These are phyloP conservation scores for Lumbricus terrestris DNA, from an alignment of 2,888 invertebrate species.

Conservation along the genomic window DNA sequence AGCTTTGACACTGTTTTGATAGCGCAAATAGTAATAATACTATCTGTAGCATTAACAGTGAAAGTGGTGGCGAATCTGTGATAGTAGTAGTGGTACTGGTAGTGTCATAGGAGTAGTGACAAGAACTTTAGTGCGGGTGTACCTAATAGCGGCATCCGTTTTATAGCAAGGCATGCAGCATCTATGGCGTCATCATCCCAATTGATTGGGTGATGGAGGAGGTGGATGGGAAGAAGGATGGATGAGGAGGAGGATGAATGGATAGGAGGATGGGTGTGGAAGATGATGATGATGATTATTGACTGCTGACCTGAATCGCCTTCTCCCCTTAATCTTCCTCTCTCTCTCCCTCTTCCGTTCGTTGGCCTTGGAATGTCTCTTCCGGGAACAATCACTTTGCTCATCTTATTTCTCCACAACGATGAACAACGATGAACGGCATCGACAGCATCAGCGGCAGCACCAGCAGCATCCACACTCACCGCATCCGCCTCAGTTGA, in stretches of 20 bases:
- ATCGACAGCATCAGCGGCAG: background rate
- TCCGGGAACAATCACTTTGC: slow-evolving; percentile 8
- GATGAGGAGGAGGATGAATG: too few species aligned
- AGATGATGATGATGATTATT: background rate
- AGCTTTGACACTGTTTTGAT: background rate
- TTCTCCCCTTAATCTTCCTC: background rate
- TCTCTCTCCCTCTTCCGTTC: slow-evolving; percentile 4
- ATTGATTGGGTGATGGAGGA: background rate
- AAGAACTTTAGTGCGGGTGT: background rate
- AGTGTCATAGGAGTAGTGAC: background rate
- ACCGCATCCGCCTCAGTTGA: too few species aligned
- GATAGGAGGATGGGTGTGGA: too few species aligned
- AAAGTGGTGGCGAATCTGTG: too few species aligned
- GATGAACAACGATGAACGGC: background rate
- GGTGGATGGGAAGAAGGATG: too few species aligned
- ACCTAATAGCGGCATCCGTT: background rate
- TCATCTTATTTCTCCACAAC: background rate
- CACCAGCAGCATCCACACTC: background rate
- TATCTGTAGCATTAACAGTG: background rate
- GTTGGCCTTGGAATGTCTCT: background rate
- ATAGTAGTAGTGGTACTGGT: background rate
- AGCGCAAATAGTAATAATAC: background rate
- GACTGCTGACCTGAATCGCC: background rate
- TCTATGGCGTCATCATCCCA: background rate
- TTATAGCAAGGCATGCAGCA: background rate